Conservation (phyloP, 2,113 vertebrate genomes). For the Platanista minor region DNA sequence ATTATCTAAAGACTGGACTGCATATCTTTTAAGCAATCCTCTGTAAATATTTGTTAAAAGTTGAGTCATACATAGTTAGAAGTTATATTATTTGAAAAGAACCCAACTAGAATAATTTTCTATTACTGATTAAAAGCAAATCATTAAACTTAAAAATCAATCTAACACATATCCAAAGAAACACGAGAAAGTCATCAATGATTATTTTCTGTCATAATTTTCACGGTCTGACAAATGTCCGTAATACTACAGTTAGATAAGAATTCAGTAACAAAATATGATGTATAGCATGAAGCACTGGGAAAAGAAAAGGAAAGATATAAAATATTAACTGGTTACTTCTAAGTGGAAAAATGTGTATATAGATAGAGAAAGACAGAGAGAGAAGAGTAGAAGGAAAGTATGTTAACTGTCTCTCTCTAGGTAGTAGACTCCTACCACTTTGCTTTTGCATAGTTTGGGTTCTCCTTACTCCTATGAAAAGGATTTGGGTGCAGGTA, state of each 20-base stretch:
- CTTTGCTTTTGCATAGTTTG: neutral
- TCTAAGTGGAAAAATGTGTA: neutral
- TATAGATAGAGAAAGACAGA: neutral
- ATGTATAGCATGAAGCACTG: neutral
- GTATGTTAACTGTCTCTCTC: neutral
- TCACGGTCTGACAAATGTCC: neutral
- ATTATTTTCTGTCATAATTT: neutral
- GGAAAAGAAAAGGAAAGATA: neutral
- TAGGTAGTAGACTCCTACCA: neutral
- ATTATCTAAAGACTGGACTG: neutral
- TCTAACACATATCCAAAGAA: neutral
- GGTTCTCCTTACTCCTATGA: neutral
- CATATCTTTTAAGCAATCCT: neutral
- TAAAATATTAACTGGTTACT: neutral
- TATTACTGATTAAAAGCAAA: neutral
- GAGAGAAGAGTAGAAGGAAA: neutral
- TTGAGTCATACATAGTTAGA: neutral
- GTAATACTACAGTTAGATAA: neutral
- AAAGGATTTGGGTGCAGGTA: neutral
- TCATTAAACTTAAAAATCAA: neutral
- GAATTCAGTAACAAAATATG: neutral
- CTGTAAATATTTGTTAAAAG: neutral
- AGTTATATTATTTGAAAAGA: neutral
- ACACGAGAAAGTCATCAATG: neutral
- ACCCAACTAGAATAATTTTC: neutral